Conservation (phyloP, 2,797 vertebrate species). For the Cetoscarus ocellatus region DNA sequence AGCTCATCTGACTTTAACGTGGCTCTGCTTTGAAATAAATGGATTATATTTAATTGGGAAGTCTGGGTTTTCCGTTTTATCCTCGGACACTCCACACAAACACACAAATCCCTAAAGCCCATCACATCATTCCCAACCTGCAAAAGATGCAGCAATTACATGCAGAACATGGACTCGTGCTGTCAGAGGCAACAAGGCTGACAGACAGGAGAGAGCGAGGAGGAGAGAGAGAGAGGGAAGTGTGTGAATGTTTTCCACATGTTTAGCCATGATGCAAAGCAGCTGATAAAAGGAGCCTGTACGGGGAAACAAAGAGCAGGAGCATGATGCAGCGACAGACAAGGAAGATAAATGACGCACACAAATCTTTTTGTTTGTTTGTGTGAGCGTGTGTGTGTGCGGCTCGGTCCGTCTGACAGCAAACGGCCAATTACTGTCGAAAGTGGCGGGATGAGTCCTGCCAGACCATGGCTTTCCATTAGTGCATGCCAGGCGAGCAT, state of each 20-base stretch:
- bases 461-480: constrained; percentile 81
- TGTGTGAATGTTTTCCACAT: constrained; percentile 32
- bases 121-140: constrained; percentile 63
- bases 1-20: constrained; percentile 25
- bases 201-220: constrained; percentile 40
- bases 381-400: constrained; percentile 20
- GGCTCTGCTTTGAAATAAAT: constrained; percentile 65
- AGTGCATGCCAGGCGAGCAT: constrained; percentile 68
- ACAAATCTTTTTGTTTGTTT: constrained; percentile 56
- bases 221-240: not conserved
- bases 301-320: constrained; percentile 66
- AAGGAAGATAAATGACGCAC: constrained; percentile 61
- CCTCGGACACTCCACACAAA: constrained; percentile 28
- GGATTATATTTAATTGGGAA: constrained; percentile 69
- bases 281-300: constrained; percentile 65
- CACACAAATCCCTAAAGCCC: constrained; percentile 64
- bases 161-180: constrained; percentile 47
- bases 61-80: constrained; percentile 64
- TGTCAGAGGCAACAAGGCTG: constrained; percentile 61
- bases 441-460: constrained; percentile 77
- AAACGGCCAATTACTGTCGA: constrained; percentile 79
- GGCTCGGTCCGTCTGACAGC: constrained; percentile 71
- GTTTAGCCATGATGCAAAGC: constrained; percentile 67
- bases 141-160: constrained; percentile 71
- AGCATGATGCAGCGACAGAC: constrained; percentile 49